Evolutionary conservation across 92 coral and sea anemone species (phyloP).

Genomic region (Ricordea florida): DNA sequence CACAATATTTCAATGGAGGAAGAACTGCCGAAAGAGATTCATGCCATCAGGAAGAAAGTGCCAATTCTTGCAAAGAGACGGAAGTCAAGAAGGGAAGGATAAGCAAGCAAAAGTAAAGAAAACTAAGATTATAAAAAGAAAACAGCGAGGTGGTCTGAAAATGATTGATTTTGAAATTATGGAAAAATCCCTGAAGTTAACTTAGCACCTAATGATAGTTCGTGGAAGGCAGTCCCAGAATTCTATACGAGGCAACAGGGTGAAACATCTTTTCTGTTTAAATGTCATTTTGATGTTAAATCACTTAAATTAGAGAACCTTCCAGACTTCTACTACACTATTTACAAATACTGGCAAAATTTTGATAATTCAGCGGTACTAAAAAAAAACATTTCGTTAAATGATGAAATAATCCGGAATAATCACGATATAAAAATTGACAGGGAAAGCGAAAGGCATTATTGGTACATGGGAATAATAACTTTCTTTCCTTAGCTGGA

Average conservation of each 20-base stretch:
- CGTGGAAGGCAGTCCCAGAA: not conserved
- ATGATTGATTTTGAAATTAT: not conserved
- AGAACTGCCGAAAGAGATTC: not conserved
- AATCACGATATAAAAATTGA: not conserved
- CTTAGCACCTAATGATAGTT: not conserved
- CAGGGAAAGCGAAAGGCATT: not conserved
- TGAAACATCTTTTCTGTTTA: not conserved
- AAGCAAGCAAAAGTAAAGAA: constrained; percentile 21
- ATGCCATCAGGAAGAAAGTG: not conserved
- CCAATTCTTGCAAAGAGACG: constrained; percentile 14
- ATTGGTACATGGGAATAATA: not conserved
- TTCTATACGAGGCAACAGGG: not conserved
- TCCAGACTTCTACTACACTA: not conserved
- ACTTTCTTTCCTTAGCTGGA: not conserved
- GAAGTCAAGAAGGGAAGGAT: constrained; percentile 1
- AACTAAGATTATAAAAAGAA: not conserved
- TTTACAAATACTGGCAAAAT: not conserved
- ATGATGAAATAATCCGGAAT: not conserved
- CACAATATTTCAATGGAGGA: not conserved
- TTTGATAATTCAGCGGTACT: not conserved
- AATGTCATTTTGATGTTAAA: not conserved
- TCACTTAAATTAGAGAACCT: not conserved
- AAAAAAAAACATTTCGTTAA: not conserved
- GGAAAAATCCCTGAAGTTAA: constrained; percentile 2
- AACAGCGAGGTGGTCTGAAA: not conserved